Evolutionary conservation across 2,113 vertebrate genomes (phyloP).

Genomic region (Trichechus manatus): DNA sequence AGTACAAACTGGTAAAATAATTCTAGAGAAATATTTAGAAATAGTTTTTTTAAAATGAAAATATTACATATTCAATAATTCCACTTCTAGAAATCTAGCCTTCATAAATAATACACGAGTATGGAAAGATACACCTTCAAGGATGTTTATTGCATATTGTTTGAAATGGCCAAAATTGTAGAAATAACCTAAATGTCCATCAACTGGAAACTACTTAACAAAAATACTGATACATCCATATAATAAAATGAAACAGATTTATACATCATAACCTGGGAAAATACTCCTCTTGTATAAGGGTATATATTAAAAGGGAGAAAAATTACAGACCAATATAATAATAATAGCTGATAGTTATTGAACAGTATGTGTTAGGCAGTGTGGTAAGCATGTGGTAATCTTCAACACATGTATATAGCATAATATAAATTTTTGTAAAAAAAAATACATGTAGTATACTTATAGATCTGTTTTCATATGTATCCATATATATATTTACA

Average conservation of each 20-base stretch:
- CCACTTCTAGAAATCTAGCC: not conserved
- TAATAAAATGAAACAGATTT: not conserved
- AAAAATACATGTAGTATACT: not conserved
- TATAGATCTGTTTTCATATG: not conserved
- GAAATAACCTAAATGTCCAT: not conserved
- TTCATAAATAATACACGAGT: not conserved
- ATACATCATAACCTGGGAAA: not conserved
- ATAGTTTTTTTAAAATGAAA: not conserved
- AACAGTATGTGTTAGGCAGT: not conserved
- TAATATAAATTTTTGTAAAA: not conserved
- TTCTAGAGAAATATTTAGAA: constrained; percentile 23
- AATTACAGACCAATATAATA: not conserved
- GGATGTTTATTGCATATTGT: not conserved
- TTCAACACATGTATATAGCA: not conserved
- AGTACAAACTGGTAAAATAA: not conserved
- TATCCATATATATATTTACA: not conserved
- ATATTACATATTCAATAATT: not conserved
- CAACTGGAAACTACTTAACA: not conserved
- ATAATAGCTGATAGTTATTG: constrained; percentile 6
- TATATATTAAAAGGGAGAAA: not conserved
- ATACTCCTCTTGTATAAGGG: not conserved
- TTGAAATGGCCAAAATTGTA: not conserved
- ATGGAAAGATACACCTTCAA: not conserved
- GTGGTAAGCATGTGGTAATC: not conserved
- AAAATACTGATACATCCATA: not conserved